Conservation (phyloP, 2,888 invertebrate species). For the Cryptus armator region DNA sequence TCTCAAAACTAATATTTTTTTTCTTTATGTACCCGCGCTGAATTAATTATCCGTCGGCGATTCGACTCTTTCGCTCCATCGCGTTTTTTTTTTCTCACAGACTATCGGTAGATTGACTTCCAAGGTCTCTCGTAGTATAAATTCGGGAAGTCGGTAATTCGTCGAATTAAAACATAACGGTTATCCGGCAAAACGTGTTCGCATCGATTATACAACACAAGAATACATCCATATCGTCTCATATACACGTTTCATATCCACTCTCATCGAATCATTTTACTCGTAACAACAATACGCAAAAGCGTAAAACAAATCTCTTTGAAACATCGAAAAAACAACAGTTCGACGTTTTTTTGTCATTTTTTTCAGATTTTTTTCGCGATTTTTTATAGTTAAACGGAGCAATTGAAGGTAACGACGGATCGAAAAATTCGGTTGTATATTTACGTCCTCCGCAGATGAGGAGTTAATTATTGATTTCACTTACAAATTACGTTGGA, state of each 20-base stretch:
- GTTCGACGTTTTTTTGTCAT: too few species aligned
- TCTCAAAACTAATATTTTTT: not conserved
- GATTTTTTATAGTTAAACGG: too few species aligned
- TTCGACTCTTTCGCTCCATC: not conserved
- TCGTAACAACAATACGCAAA: too few species aligned
- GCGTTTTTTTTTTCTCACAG: constrained; percentile 31
- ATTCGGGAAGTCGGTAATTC: constrained; percentile 31
- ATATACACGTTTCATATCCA: not conserved
- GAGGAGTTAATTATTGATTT: not conserved
- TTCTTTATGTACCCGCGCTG: not conserved
- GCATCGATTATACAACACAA: not conserved
- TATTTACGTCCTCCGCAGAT: too few species aligned
- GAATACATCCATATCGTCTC: not conserved
- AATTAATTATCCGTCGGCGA: not conserved
- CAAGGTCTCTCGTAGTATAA: constrained; percentile 41
- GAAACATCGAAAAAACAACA: too few species aligned
- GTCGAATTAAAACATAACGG: constrained; percentile 41
- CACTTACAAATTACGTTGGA: not conserved
- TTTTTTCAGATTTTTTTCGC: too few species aligned
- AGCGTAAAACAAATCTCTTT: too few species aligned
- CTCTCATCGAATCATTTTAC: not conserved
- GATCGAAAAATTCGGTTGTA: too few species aligned
- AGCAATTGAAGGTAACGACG: too few species aligned
- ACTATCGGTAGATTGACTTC: constrained; percentile 32
- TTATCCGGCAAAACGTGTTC: constrained; percentile 1